A percentile compares a stretch with the other conserved stretches of the same genome.
Evolutionary conservation across 92 coral and sea anemone species (phyloP).

Genomic region (Isaurus tuberculatus): DNA sequence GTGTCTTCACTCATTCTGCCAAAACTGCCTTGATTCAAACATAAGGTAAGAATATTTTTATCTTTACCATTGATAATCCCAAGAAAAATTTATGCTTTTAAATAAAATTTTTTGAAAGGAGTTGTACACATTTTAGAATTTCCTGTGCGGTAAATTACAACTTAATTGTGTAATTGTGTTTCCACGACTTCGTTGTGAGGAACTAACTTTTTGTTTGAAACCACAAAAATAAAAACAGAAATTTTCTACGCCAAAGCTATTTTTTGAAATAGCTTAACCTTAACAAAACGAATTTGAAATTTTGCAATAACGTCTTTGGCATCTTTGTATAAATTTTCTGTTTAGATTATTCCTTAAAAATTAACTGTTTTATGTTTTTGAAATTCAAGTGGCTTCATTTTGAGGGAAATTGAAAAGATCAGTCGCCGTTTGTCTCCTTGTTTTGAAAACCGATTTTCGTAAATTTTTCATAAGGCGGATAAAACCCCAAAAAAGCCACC

Average conservation of each 20-base stretch:
- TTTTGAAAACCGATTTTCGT: neutral
- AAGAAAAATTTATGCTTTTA: too few species aligned
- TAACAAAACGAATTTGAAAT: neutral
- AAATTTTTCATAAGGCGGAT: constrained; percentile 25
- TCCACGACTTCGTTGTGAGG: neutral
- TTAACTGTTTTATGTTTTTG: too few species aligned
- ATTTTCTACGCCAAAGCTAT: neutral
- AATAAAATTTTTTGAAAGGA: neutral
- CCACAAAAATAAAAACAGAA: neutral
- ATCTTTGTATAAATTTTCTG: too few species aligned
- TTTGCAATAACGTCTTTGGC: neutral
- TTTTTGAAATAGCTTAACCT: too few species aligned
- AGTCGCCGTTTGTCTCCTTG: neutral
- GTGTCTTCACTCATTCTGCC: constrained; percentile 88
- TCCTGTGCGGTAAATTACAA: neutral
- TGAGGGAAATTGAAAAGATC: neutral
- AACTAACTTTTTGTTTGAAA: too few species aligned
- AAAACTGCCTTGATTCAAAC: constrained; percentile 77
- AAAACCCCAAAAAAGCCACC: neutral
- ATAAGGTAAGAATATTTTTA: constrained; percentile 59
- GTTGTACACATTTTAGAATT: too few species aligned
- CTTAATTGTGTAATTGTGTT: neutral
- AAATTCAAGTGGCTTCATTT: neutral
- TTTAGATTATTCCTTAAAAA: too few species aligned
- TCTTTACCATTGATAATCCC: neutral